phyloP scores from a whole-genome alignment of 2,113 vertebrate species.

The Nibea coibor region DNA sequence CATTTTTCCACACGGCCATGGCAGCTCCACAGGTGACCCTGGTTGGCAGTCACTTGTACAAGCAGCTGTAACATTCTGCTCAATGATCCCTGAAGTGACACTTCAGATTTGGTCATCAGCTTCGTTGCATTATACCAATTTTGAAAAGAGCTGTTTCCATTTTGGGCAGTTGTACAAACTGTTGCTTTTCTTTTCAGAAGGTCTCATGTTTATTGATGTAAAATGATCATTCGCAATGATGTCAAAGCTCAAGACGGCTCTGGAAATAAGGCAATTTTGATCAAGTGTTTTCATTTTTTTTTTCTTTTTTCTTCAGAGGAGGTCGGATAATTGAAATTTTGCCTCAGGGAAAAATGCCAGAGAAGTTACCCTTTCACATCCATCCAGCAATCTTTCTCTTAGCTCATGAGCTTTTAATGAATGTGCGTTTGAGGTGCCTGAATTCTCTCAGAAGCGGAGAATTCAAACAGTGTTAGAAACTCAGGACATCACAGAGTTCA shows the following conservation, averaged over 20 bases:
- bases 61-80: not conserved
- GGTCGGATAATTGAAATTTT: constrained; percentile 11
- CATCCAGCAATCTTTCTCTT: constrained; percentile 17
- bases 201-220: constrained; percentile 30
- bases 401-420: constrained; percentile 36
- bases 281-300: constrained; percentile 36
- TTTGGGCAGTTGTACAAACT: not conserved
- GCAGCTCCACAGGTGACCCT: not conserved
- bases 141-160: not conserved
- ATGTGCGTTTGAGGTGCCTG: constrained; percentile 32
- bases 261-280: constrained; percentile 30
- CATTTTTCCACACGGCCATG: not conserved
- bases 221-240: not conserved
- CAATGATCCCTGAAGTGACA: not conserved
- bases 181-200: not conserved
- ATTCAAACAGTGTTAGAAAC: constrained; percentile 23
- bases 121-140: not conserved
- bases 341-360: constrained; percentile 17
- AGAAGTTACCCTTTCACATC: constrained; percentile 22
- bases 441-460: constrained; percentile 26
- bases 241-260: constrained; percentile 27
- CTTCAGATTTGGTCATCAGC: constrained; percentile 1
- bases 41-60: not conserved
- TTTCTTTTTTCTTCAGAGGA: not conserved
- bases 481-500: constrained; percentile 44